Evolutionary conservation across 2,888 invertebrate species (phyloP).

Genomic region (Limnephilus marmoratus): DNA sequence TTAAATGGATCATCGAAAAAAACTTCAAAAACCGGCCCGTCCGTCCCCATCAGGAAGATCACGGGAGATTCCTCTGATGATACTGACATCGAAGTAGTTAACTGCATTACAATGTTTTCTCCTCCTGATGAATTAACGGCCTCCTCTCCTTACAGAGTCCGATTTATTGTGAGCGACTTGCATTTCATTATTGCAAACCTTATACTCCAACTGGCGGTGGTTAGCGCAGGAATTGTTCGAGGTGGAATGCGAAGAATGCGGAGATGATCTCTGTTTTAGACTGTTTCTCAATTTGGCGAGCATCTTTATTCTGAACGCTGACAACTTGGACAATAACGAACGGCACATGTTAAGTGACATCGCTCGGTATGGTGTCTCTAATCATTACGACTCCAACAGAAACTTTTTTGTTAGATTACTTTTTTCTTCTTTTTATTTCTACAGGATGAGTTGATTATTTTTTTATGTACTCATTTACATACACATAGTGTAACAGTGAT

Average conservation of each 20-base stretch:
- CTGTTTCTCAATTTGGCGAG: background rate
- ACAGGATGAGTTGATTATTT: too few relatives aligned
- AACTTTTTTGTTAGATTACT: too few relatives aligned
- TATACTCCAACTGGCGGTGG: background rate
- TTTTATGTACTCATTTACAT: too few relatives aligned
- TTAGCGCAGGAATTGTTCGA: background rate
- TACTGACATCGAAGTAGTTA: background rate
- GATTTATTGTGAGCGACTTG: conserved; percentile 2
- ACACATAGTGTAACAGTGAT: too few relatives aligned
- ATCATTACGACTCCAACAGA: too few relatives aligned
- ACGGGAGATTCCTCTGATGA: background rate
- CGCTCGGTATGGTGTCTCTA: background rate
- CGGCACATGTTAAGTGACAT: background rate
- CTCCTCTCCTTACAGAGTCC: background rate
- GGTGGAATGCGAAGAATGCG: background rate
- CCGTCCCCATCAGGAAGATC: background rate
- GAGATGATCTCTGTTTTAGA: background rate
- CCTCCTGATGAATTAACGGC: conserved; percentile 17
- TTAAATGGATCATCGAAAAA: conserved; percentile 27
- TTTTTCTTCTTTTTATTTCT: too few relatives aligned
- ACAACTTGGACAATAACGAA: background rate
- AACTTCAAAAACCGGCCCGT: conserved; percentile 1
- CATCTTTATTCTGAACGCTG: background rate
- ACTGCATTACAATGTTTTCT: background rate
- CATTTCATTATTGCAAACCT: background rate